These are phyloP conservation scores for Calameuta filiformis DNA, from an alignment of 2,888 invertebrate species.

Conservation along the genomic window DNA sequence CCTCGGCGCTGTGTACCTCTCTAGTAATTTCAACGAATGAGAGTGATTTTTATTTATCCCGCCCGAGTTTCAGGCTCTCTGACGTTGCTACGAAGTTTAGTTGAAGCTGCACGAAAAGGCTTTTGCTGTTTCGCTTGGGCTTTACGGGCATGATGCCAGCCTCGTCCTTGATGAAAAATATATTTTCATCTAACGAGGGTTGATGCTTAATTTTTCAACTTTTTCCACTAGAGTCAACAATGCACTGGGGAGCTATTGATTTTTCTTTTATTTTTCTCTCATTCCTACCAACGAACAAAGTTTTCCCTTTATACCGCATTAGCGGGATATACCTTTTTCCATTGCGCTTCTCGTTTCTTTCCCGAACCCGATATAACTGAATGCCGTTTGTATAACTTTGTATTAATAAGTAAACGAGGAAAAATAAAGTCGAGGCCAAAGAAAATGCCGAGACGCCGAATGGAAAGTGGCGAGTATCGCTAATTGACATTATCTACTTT, in stretches of 20 bases:
- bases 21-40: not conserved
- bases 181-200: not conserved
- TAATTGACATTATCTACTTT: not conserved
- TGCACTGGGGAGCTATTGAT: not conserved
- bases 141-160: not conserved
- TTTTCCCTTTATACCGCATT: not conserved
- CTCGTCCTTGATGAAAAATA: not conserved
- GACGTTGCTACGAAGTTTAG: not conserved
- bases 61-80: not conserved
- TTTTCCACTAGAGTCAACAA: not conserved
- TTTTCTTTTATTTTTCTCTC: not conserved
- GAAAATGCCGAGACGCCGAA: not conserved
- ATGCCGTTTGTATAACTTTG: not conserved
- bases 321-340: not conserved
- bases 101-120: not conserved
- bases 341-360: not conserved
- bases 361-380: not conserved
- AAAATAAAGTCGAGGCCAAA: not conserved
- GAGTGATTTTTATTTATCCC: not conserved
- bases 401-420: not conserved
- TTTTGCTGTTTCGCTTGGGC: not conserved
- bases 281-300: not conserved
- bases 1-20: not conserved
- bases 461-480: not conserved
- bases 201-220: not conserved